These are phyloP conservation scores for Gymnocypris eckloni DNA, from an alignment of 2,797 vertebrate genomes.

Conservation along the genomic window DNA sequence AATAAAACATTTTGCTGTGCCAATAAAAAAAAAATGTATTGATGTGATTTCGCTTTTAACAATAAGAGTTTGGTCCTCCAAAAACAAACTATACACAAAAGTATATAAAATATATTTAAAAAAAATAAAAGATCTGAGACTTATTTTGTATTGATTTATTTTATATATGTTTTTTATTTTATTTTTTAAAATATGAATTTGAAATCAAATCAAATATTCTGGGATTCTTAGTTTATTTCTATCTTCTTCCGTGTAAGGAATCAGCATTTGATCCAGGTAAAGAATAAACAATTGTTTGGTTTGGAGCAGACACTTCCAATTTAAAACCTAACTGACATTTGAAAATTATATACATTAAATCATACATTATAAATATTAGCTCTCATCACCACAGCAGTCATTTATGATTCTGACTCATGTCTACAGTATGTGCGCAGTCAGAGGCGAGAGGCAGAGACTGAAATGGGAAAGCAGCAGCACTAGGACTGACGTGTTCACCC, in stretches of 20 bases:
- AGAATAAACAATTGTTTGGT: slow-evolving; percentile 16
- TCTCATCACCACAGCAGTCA: slow-evolving; percentile 32
- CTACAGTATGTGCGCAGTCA: slow-evolving; percentile 17
- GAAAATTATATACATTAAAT: slow-evolving; percentile 26
- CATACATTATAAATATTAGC: slow-evolving; percentile 20
- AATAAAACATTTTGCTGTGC: too few species aligned
- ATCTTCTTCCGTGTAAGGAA: not conserved
- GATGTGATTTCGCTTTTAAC: not conserved
- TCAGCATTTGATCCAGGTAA: not conserved
- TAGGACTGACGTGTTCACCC: slow-evolving; percentile 22
- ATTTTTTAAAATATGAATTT: too few species aligned
- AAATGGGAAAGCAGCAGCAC: slow-evolving; percentile 13
- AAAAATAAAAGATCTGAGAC: not conserved
- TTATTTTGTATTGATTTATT: not conserved
- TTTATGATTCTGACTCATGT: slow-evolving; percentile 29
- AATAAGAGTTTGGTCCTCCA: not conserved
- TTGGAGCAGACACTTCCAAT: slow-evolving; percentile 15
- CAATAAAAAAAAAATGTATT: not conserved
- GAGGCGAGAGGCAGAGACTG: slow-evolving; percentile 11
- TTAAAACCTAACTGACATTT: slow-evolving; percentile 40
- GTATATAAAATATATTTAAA: too few species aligned
- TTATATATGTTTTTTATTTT: too few species aligned
- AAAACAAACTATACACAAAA: not conserved
- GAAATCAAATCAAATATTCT: not conserved
- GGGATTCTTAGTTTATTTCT: not conserved